A percentile compares a stretch with the other conserved stretches of the same genome.
Conservation (phyloP, 1,140 invertebrate species). For the Hermatobates lingyangjiaoensis region DNA sequence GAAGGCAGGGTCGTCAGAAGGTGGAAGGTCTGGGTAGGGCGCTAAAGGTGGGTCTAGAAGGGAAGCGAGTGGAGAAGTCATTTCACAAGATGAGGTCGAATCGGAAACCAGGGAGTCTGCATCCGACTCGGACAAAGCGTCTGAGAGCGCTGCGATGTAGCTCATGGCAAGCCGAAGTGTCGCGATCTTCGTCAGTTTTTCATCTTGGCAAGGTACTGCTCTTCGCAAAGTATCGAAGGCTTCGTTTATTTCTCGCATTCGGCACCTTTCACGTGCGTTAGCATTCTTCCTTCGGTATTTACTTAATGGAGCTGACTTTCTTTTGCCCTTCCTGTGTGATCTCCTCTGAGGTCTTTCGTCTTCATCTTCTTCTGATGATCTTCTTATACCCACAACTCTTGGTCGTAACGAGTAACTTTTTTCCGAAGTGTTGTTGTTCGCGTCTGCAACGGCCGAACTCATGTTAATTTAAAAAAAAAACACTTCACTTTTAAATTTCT, state of each 20-base stretch:
- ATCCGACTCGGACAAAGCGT: conserved; percentile 21
- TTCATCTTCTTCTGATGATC: conserved; percentile 13
- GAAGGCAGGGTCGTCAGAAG: not conserved
- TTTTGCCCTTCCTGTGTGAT: conserved; percentile 26
- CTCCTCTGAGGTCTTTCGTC: conserved; percentile 12
- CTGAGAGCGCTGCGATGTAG: conserved; percentile 53
- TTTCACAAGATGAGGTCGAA: not conserved
- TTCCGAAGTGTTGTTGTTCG: conserved; percentile 15
- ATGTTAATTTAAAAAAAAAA: too few species aligned
- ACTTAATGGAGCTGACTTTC: conserved; percentile 60
- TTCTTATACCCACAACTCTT: conserved; percentile 7
- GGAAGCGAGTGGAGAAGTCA: not conserved
- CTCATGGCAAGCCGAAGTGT: conserved; percentile 70
- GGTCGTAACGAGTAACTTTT: conserved; percentile 20
- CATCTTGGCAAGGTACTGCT: conserved; percentile 41
- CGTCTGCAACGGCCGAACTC: too few species aligned
- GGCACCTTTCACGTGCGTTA: conserved; percentile 62
- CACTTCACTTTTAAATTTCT: too few species aligned
- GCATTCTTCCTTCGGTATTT: conserved; percentile 78
- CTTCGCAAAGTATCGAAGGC: conserved; percentile 62
- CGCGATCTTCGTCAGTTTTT: conserved; percentile 76
- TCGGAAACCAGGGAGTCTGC: conserved; percentile 8
- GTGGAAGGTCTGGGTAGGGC: not conserved
- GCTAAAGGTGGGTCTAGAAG: not conserved
- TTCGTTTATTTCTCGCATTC: conserved; percentile 76